Conservation (phyloP, 23 tunicate species). For the Clavelina lepadiformis region DNA sequence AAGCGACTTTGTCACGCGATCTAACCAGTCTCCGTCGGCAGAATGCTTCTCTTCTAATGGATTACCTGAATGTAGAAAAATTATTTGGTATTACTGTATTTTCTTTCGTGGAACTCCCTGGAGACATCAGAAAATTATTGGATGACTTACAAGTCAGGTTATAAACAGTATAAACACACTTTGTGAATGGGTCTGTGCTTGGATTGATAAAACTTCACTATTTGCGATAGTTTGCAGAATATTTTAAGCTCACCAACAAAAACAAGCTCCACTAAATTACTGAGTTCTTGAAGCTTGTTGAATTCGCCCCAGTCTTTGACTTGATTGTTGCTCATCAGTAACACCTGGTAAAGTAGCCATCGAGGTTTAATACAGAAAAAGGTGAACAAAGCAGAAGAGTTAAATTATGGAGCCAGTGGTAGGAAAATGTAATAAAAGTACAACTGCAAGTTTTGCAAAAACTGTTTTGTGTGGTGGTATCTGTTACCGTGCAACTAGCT, state of each 20-base stretch:
- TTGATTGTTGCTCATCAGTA: conserved; percentile 81
- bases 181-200: too few relatives aligned
- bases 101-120: neutral
- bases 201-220: too few relatives aligned
- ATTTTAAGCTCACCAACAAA: conserved; percentile 72
- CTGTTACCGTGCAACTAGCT: too few relatives aligned
- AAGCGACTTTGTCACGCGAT: conserved; percentile 32
- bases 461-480: neutral
- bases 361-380: neutral
- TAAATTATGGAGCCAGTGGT: too few relatives aligned
- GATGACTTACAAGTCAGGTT: neutral
- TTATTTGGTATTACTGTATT: neutral
- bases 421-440: too few relatives aligned
- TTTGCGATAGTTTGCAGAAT: too few relatives aligned
- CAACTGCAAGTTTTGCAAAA: too few relatives aligned
- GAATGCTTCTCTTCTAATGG: conserved; percentile 83
- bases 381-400: too few relatives aligned
- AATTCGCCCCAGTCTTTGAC: conserved; percentile 91
- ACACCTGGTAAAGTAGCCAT: conserved; percentile 25
- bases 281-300: conserved; percentile 64
- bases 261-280: conserved; percentile 59
- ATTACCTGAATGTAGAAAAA: conserved; percentile 45
- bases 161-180: neutral
- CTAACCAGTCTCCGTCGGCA: conserved; percentile 57
- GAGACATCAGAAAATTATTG: neutral